Evolutionary conservation across 2,888 invertebrate genomes (phyloP).

Genomic region (Leucophenga maculata): DNA sequence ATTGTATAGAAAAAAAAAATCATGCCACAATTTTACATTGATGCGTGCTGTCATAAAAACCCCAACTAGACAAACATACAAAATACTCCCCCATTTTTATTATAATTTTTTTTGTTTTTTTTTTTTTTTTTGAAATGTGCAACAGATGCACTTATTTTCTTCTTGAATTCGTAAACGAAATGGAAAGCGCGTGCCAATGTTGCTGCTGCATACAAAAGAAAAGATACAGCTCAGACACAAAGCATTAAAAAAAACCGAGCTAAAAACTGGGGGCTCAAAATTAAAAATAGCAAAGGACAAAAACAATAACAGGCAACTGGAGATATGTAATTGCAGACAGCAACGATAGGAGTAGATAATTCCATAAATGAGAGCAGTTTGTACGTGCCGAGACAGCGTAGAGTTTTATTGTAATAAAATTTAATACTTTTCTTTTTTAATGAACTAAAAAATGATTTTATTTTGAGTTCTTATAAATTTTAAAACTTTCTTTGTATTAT

Average conservation of each 20-base stretch:
- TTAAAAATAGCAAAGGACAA: constrained; percentile 13
- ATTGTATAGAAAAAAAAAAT: constrained; percentile 39
- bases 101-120: too few species aligned
- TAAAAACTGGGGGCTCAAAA: neutral
- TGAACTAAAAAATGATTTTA: too few species aligned
- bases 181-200: constrained; percentile 13
- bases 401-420: too few species aligned
- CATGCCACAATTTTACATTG: constrained; percentile 39
- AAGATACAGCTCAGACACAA: neutral
- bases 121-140: constrained; percentile 22
- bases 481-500: too few species aligned
- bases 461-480: too few species aligned
- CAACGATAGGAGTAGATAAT: neutral
- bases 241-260: neutral
- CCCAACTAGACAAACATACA: neutral
- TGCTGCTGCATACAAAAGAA: neutral
- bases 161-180: neutral
- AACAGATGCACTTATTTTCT: constrained; percentile 23
- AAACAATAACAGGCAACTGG: constrained; percentile 19
- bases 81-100: neutral
- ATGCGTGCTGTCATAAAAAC: constrained; percentile 30
- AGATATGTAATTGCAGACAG: neutral
- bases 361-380: neutral
- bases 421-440: neutral
- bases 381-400: too few species aligned